These are phyloP conservation scores for Epistrophella euchroma DNA, from an alignment of 2,888 invertebrate species.

Conservation along the genomic window DNA sequence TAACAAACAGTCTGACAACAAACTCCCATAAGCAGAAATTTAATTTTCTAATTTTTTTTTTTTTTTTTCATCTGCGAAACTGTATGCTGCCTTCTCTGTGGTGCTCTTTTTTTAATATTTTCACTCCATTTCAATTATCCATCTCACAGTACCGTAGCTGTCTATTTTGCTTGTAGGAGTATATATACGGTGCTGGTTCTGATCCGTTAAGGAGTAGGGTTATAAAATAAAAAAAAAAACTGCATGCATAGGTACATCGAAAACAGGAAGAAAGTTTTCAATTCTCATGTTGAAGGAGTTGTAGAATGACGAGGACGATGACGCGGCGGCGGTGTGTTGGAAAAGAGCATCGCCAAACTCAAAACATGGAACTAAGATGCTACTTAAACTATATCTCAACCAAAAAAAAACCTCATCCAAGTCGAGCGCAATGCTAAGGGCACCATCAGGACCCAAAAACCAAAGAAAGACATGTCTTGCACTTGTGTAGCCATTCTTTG, in stretches of 20 bases:
- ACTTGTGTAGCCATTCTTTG: slow-evolving; percentile 50
- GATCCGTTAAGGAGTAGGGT: slow-evolving; percentile 12
- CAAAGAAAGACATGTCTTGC: slow-evolving; percentile 64
- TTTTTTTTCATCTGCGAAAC: background rate
- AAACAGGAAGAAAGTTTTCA: slow-evolving; percentile 31
- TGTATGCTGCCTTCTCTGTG: background rate
- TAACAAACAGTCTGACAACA: slow-evolving; percentile 38
- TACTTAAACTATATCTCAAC: slow-evolving; percentile 24
- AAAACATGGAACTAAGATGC: slow-evolving; percentile 39
- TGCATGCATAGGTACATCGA: background rate
- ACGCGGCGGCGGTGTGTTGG: slow-evolving; percentile 21
- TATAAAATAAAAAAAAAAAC: slow-evolving; percentile 18
- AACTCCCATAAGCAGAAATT: slow-evolving; percentile 37
- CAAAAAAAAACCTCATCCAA: slow-evolving; percentile 27
- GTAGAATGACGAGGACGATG: slow-evolving; percentile 7
- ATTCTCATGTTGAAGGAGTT: slow-evolving; percentile 36
- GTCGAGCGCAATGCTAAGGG: slow-evolving; percentile 63
- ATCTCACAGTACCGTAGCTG: background rate
- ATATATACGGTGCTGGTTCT: background rate
- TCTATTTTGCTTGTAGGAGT: slow-evolving; percentile 22
- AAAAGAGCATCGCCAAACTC: slow-evolving; percentile 51
- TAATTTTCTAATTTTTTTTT: slow-evolving; percentile 24
- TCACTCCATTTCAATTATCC: slow-evolving; percentile 53
- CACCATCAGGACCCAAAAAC: slow-evolving; percentile 14
- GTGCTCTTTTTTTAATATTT: slow-evolving; percentile 53